Base-by-base conservation (phyloP, 2,888 invertebrate species). In the Amaurobius ferox region DNA sequence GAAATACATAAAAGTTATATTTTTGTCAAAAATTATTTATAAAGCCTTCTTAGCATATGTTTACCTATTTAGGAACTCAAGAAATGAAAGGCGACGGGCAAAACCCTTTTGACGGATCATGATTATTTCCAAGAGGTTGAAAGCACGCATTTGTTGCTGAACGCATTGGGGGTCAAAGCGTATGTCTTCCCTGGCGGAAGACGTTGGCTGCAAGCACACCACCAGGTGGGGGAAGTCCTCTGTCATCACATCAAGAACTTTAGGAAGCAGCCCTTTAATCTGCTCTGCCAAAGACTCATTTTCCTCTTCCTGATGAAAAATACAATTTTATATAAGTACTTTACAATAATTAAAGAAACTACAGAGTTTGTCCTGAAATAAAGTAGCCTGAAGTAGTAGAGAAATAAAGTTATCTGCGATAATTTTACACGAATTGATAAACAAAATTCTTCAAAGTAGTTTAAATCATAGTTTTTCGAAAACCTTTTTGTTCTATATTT, bases 191-290 rank as follows among this genome's bases (percentile, higher is more conserved):
- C 72, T 19, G 0, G 26, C 48, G 0, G 48, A 44, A 2, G 44
- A 13, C 1, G 76, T 30, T 0, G 87, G 76, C 30, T 67, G 74
- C 0, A 87, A 16, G 13, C 87, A 87, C 0, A 87, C 64, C 39
- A 85, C 72, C 5, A 87, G 28, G 29, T 87, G 87, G 11, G 87
- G 87, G n/a, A 72, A 74, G 28, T 83, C 87, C 11, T 77, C 81
- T 5, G 76, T 74, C 28, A 83, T 72, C 19, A 55, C 30, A 7
- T 80, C 77, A 5, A 87, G 26, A 3, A 80, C 28, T 2, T 72
- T 80, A 0, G 80, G 64, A 7, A 80, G 39, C 11, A 70, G 7
- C 1, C 13, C 2, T 61, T 29, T 66, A 11, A 71, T 44, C 28
- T 80, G 64, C 29, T 72, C 72, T 6, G 72, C 39, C 30, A 86